A percentile compares a stretch with the other conserved stretches of the same genome.
Evolutionary conservation across 1,140 invertebrate species (phyloP).

Genomic region (Caenorhabditis tropicalis): DNA sequence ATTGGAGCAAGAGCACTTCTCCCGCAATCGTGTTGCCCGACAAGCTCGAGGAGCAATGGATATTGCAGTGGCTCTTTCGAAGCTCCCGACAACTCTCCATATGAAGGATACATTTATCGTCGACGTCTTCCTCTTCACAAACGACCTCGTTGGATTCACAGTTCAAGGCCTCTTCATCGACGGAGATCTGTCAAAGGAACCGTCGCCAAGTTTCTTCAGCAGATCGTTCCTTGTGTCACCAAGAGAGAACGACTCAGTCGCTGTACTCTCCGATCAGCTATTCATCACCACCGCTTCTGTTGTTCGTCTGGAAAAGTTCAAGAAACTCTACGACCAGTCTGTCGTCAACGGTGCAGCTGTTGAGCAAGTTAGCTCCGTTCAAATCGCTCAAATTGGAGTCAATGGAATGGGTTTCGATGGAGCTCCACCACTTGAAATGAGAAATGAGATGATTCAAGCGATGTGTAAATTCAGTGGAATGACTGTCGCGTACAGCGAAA

Average conservation of each 20-base stretch:
- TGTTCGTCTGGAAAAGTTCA: slow-evolving; percentile 47
- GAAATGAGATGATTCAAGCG: background rate
- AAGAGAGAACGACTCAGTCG: slow-evolving; percentile 47
- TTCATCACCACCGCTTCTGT: slow-evolving; percentile 35
- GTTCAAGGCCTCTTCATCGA: slow-evolving; percentile 57
- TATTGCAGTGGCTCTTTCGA: slow-evolving; percentile 49
- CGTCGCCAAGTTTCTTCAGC: slow-evolving; percentile 47
- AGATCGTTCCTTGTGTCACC: slow-evolving; percentile 56
- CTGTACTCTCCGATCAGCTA: slow-evolving; percentile 52
- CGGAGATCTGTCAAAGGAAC: slow-evolving; percentile 37
- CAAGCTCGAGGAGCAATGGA: slow-evolving; percentile 47
- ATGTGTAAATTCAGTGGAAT: slow-evolving; percentile 37
- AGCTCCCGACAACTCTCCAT: slow-evolving; percentile 51
- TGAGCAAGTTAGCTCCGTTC: slow-evolving; percentile 5
- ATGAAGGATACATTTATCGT: slow-evolving; percentile 53
- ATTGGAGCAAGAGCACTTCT: slow-evolving; percentile 41
- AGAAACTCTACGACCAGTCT: slow-evolving; percentile 36
- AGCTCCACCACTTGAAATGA: background rate
- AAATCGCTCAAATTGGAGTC: slow-evolving; percentile 18
- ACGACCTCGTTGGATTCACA: slow-evolving; percentile 52
- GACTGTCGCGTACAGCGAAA: slow-evolving; percentile 1
- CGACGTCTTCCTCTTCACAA: slow-evolving; percentile 46
- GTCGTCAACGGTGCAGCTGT: background rate
- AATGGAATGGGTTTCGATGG: slow-evolving; percentile 26
- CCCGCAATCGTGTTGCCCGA: slow-evolving; percentile 30